A percentile compares a stretch with the other conserved stretches of the same genome.
phyloP scores from a whole-genome alignment of 2,113 vertebrate species.

The Ibidorhyncha struthersii region DNA sequence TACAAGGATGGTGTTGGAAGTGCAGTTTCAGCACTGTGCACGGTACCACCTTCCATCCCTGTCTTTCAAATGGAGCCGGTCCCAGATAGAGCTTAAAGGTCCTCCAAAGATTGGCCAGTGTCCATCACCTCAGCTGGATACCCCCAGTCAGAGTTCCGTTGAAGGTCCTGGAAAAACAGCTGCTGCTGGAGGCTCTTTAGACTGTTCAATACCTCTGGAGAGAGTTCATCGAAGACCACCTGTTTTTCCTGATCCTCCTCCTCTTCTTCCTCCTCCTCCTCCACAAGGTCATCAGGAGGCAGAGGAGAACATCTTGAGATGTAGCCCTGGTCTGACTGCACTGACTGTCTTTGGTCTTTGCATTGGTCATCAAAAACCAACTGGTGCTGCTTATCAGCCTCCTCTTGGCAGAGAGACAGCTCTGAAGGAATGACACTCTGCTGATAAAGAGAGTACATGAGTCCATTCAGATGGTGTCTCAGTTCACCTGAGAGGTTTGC shows the following conservation, averaged over 20 bases:
- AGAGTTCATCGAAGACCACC: not conserved
- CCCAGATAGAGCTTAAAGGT: not conserved
- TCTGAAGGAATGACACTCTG: slow-evolving; percentile 29
- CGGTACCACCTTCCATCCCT: not conserved
- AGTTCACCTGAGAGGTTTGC: not conserved
- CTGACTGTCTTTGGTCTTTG: slow-evolving; percentile 76
- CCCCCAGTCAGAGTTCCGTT: slow-evolving; percentile 50
- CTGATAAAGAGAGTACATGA: slow-evolving; percentile 60
- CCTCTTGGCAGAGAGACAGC: not conserved
- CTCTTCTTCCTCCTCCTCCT: slow-evolving; percentile 25
- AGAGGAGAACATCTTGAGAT: slow-evolving; percentile 83
- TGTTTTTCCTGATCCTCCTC: not conserved
- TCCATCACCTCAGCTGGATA: not conserved
- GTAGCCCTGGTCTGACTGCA: slow-evolving; percentile 91
- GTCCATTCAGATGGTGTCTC: slow-evolving; percentile 36
- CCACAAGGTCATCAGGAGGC: slow-evolving; percentile 50
- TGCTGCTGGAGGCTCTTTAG: slow-evolving; percentile 82
- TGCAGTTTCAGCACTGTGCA: not conserved
- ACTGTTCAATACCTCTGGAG: slow-evolving; percentile 70
- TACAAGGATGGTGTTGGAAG: not conserved
- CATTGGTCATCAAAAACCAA: slow-evolving; percentile 46
- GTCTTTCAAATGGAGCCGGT: not conserved
- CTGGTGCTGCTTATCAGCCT: slow-evolving; percentile 41
- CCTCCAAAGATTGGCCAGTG: not conserved
- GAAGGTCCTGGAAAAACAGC: slow-evolving; percentile 75